phyloP scores from a whole-genome alignment of 2,888 invertebrate species.

The Clunio marinus region DNA sequence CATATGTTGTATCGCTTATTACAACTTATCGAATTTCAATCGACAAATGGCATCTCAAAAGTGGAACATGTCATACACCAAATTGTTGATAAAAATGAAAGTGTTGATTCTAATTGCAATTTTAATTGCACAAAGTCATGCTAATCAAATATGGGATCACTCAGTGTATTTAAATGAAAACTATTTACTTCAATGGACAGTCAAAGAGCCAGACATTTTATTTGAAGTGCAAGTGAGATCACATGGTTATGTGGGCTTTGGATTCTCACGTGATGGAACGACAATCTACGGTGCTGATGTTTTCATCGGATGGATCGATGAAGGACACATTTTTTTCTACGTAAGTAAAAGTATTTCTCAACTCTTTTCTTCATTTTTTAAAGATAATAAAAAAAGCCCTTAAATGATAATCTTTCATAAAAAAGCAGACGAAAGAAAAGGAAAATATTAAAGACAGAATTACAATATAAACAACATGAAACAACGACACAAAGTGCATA shows the following conservation, averaged over 20 bases:
- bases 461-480: no score
- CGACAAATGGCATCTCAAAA: neutral
- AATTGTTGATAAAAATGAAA: neutral
- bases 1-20: no score
- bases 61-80: slow-evolving; percentile 10
- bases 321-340: slow-evolving; percentile 73
- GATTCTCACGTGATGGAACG: slow-evolving; percentile 76
- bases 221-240: slow-evolving; percentile 82
- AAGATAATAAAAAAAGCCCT: neutral
- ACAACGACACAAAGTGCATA: no score
- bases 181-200: no score
- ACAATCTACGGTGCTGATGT: slow-evolving; percentile 80
- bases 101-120: neutral
- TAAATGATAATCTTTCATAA: neutral
- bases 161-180: no score
- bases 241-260: slow-evolving; percentile 80
- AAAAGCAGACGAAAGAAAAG: no score
- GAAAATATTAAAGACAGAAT: no score
- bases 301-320: slow-evolving; percentile 85
- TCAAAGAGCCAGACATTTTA: slow-evolving; percentile 69
- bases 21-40: no score
- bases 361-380: neutral
- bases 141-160: no score
- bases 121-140: neutral
- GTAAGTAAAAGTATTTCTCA: slow-evolving; percentile 53